phyloP scores from a whole-genome alignment of 2,888 invertebrate genomes.

The Anthrax anthrax region DNA sequence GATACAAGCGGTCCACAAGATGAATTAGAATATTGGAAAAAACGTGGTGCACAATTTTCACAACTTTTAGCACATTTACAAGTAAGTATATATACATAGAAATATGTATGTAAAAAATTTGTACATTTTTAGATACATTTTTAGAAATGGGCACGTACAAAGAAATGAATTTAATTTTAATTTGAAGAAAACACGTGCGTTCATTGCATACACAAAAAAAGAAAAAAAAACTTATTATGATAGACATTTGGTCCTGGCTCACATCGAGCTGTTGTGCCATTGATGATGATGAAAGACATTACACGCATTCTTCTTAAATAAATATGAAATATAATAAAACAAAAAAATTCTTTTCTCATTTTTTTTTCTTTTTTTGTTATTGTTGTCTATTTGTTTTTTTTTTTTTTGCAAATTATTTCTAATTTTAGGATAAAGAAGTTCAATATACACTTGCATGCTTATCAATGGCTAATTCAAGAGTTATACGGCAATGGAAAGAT shows the following conservation, averaged over 20 bases:
- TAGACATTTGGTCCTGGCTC: too few relatives aligned
- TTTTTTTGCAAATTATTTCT: neutral
- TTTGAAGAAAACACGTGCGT: too few relatives aligned
- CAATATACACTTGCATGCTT: constrained; percentile 62
- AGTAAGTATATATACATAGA: constrained; percentile 23
- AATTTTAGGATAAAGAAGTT: constrained; percentile 51
- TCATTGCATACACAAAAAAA: too few relatives aligned
- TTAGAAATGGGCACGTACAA: too few relatives aligned
- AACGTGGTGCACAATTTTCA: constrained; percentile 83
- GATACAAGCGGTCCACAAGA: constrained; percentile 89
- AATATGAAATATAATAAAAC: too few relatives aligned
- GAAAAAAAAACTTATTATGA: neutral
- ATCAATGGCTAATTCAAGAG: constrained; percentile 59
- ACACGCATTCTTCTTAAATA: too few relatives aligned
- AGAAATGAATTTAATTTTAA: too few relatives aligned
- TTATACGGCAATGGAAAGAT: constrained; percentile 68
- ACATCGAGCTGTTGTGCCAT: too few relatives aligned
- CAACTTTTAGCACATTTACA: constrained; percentile 66
- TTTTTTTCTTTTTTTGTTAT: too few relatives aligned
- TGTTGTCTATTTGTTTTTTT: neutral
- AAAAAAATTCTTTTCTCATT: too few relatives aligned
- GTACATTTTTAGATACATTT: too few relatives aligned
- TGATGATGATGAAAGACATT: too few relatives aligned
- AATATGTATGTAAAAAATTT: neutral
- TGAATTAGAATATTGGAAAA: constrained; percentile 93